Conservation (phyloP, 2,888 invertebrate species). For the Caenorhabditis plicata region DNA sequence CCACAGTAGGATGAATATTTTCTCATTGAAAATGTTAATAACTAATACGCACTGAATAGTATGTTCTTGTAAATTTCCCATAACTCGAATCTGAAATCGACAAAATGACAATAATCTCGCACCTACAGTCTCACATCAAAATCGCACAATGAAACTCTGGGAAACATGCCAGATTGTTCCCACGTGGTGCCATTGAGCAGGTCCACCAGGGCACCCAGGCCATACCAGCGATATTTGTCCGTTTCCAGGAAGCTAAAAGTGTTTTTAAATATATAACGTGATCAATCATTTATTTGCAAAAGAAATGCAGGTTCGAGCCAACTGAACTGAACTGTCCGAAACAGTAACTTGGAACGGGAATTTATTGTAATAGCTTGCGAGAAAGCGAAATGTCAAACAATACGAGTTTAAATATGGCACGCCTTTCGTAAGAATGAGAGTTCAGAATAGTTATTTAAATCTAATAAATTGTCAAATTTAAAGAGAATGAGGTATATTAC, state of each 20-base stretch:
- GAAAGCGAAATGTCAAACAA: too few relatives aligned
- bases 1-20: slow-evolving; percentile 65
- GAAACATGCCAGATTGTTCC: slow-evolving; percentile 62
- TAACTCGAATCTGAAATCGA: slow-evolving; percentile 54
- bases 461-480: too few relatives aligned
- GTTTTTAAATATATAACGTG: too few relatives aligned
- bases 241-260: slow-evolving; percentile 59
- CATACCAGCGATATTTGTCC: slow-evolving; percentile 58
- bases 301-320: too few relatives aligned
- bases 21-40: slow-evolving; percentile 65
- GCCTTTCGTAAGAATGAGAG: too few relatives aligned
- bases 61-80: slow-evolving; percentile 65
- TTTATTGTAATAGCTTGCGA: too few relatives aligned
- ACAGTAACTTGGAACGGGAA: too few relatives aligned
- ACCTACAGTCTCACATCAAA: slow-evolving; percentile 50
- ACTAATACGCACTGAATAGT: slow-evolving; percentile 65
- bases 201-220: slow-evolving; percentile 60
- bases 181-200: slow-evolving; percentile 61
- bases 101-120: not conserved
- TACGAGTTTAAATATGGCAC: too few relatives aligned
- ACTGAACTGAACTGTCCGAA: too few relatives aligned
- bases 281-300: not conserved
- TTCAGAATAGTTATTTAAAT: too few relatives aligned
- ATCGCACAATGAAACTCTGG: slow-evolving; percentile 62
- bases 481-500: too few relatives aligned